phyloP scores from a whole-genome alignment of 2,797 vertebrate genomes.

The Euphonia xanthogaster region DNA sequence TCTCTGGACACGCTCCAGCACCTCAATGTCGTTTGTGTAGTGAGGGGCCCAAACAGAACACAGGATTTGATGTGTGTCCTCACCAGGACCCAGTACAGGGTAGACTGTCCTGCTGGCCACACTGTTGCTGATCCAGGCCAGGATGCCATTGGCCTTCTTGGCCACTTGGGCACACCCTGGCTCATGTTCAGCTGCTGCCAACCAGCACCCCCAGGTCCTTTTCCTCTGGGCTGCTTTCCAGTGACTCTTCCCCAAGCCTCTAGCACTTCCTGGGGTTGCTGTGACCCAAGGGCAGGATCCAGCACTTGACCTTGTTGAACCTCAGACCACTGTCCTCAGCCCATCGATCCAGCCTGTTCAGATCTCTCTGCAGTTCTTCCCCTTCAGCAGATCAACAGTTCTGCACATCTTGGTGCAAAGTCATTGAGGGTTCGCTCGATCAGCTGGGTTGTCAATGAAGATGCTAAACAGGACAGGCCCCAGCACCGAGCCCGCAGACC shows the following conservation, averaged over 20 bases:
- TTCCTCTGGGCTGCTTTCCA: not conserved
- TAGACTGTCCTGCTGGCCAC: not conserved
- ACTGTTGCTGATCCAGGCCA: not conserved
- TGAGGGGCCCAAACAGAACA: not conserved
- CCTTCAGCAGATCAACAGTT: not conserved
- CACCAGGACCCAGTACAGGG: not conserved
- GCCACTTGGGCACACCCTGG: not conserved
- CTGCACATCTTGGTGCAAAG: not conserved
- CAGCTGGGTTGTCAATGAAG: not conserved
- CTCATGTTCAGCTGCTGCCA: rapidly evolving
- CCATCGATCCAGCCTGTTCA: not conserved
- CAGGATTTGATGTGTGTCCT: not conserved
- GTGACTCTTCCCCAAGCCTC: not conserved
- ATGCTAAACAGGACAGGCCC: not conserved
- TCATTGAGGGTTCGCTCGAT: rapidly evolving
- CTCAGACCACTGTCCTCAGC: not conserved
- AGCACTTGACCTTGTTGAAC: not conserved
- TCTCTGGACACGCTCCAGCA: not conserved
- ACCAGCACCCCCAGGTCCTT: not conserved
- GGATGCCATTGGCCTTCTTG: not conserved
- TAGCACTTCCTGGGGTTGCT: not conserved
- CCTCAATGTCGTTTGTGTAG: not conserved
- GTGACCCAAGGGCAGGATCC: not conserved
- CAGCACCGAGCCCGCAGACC: rapidly evolving
- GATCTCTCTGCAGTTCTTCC: not conserved